Conservation (phyloP, 1,140 invertebrate genomes). For the Cherax destructor region DNA sequence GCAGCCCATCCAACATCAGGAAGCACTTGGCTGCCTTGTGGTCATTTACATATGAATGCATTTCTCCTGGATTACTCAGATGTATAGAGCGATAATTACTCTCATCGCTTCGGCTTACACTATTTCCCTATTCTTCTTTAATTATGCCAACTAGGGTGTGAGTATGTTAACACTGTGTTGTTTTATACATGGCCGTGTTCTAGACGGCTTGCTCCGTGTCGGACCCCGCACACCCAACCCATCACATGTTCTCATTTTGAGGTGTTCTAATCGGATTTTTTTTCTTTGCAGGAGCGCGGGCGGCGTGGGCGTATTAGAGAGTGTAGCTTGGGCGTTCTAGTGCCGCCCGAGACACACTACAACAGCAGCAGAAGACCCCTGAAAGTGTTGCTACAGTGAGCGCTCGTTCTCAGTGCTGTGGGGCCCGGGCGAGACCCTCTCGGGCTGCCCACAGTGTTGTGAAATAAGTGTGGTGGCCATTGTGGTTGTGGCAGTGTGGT, state of each 20-base stretch:
- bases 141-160: not conserved
- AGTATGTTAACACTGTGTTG: not conserved
- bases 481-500: not conserved
- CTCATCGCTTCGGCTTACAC: not conserved
- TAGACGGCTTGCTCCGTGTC: no score
- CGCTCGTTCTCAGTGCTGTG: not conserved
- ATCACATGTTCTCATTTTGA: not conserved
- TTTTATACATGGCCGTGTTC: no score
- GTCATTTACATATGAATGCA: not conserved
- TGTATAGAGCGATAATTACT: constrained; percentile 11
- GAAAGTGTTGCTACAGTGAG: constrained; percentile 3
- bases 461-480: not conserved
- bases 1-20: no score
- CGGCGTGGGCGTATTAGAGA: constrained; percentile 22
- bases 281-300: constrained; percentile 42
- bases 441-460: constrained; percentile 19
- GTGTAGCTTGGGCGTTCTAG: constrained; percentile 39
- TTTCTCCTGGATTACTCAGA: constrained; percentile 15
- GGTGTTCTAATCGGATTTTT: not conserved
- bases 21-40: not conserved
- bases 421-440: not conserved
- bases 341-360: not conserved
- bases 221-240: no score
- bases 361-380: not conserved
- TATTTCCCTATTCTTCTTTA: not conserved